Conservation (phyloP, 2,797 vertebrate species). For the Micropoecilia bifurca region DNA sequence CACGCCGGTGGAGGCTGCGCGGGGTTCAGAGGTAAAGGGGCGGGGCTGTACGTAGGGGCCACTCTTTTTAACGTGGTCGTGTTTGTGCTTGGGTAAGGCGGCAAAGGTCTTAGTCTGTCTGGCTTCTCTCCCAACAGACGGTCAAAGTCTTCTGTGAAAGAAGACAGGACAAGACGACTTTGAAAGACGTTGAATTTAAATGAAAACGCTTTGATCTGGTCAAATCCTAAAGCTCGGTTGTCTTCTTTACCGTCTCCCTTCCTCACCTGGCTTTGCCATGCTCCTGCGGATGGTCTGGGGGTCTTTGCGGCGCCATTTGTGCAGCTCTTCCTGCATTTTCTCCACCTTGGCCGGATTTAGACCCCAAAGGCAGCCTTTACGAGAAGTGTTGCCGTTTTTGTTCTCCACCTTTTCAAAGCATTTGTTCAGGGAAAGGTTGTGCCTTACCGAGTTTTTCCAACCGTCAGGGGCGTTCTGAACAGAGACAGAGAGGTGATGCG, state of each 20-base stretch:
- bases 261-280: slow-evolving; percentile 94
- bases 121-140: slow-evolving; percentile 87
- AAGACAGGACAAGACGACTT: background rate
- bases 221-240: background rate
- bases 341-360: slow-evolving; percentile 96
- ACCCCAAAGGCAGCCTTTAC: slow-evolving; percentile 97
- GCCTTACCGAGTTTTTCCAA: slow-evolving; percentile 99
- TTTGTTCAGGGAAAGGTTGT: slow-evolving; percentile 98
- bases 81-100: slow-evolving; percentile 40
- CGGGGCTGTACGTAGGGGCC: slow-evolving; percentile 34
- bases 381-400: slow-evolving; percentile 89
- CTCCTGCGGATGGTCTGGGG: slow-evolving; percentile 92
- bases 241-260: background rate
- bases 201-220: background rate
- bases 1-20: slow-evolving; percentile 65
- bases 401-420: slow-evolving; percentile 98
- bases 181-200: background rate
- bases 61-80: slow-evolving; percentile 34
- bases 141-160: slow-evolving; percentile 89
- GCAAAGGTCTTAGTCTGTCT: slow-evolving; percentile 76
- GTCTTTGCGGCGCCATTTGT: slow-evolving; percentile 98
- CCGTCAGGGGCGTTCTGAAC: slow-evolving; percentile 96
- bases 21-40: slow-evolving; percentile 59
- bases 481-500: background rate
- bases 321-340: slow-evolving; percentile 98